phyloP scores from a whole-genome alignment of 2,113 vertebrate species.

The Melanotaenia duboulayi region DNA sequence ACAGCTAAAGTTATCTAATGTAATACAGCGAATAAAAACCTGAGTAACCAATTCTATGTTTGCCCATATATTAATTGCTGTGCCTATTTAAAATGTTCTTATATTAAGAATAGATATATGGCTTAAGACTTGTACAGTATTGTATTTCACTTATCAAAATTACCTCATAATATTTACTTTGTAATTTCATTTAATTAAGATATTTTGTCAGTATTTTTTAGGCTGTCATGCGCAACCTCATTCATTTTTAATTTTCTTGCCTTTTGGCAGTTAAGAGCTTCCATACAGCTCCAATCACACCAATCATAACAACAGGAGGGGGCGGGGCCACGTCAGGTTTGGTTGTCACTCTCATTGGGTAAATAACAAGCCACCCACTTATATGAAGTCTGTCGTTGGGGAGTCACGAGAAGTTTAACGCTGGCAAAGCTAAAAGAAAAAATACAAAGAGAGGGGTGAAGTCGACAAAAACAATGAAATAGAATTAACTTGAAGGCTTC shows the following conservation, averaged over 20 bases:
- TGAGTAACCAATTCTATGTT: too few species aligned
- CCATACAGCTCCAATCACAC: slow-evolving; percentile 36
- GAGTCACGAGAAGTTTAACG: slow-evolving; percentile 75
- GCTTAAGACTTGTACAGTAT: too few species aligned
- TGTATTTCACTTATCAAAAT: too few species aligned
- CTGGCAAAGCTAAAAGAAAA: neutral
- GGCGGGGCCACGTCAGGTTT: slow-evolving; percentile 65
- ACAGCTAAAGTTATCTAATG: too few species aligned
- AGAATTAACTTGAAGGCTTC: neutral
- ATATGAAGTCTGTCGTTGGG: slow-evolving; percentile 30
- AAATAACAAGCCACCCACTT: slow-evolving; percentile 82
- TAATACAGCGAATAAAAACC: too few species aligned
- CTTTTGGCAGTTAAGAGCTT: neutral
- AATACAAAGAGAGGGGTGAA: neutral
- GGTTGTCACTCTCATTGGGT: slow-evolving; percentile 78
- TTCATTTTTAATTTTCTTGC: slow-evolving; percentile 13
- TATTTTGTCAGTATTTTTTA: too few species aligned
- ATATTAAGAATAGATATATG: too few species aligned
- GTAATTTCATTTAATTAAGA: too few species aligned
- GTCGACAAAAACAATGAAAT: neutral
- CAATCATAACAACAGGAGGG: slow-evolving; percentile 71
- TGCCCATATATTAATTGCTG: too few species aligned
- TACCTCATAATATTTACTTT: too few species aligned
- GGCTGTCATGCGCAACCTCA: neutral
- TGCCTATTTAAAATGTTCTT: too few species aligned